Conservation (phyloP, 2,888 invertebrate genomes). For the Phlogophora meticulosa region DNA sequence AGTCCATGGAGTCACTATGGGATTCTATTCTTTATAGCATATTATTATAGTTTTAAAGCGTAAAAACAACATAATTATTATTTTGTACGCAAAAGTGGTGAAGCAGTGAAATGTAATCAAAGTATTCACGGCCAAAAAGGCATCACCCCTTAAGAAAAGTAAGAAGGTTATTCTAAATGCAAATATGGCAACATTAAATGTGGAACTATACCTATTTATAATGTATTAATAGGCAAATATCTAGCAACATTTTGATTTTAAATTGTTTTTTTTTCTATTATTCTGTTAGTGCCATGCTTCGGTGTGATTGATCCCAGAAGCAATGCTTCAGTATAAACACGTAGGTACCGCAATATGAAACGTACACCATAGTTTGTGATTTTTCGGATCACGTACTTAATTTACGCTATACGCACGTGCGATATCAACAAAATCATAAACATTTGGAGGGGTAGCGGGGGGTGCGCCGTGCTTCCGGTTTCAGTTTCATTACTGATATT, state of each 20-base stretch:
- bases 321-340: slow-evolving; percentile 10
- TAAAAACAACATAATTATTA: no score
- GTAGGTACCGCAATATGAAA: slow-evolving; percentile 7
- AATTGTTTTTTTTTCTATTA: not conserved
- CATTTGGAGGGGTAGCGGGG: slow-evolving; percentile 40
- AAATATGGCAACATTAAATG: no score
- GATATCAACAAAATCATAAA: slow-evolving; percentile 59
- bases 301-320: slow-evolving; percentile 7
- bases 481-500: slow-evolving; percentile 75
- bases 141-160: no score
- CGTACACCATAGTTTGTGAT: slow-evolving; percentile 24
- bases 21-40: no score
- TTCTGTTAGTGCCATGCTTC: slow-evolving; percentile 16
- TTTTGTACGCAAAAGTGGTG: no score
- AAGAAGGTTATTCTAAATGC: no score
- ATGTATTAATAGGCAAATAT: not conserved
- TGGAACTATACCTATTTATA: no score
- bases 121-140: no score
- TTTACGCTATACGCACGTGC: slow-evolving; percentile 33
- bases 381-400: slow-evolving; percentile 30
- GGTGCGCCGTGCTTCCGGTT: slow-evolving; percentile 64
- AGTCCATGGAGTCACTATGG: no score
- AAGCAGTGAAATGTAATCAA: no score
- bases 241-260: no score
- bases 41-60: no score